These are phyloP conservation scores for Amphiprion clarkii DNA, from an alignment of 2,797 vertebrate genomes.

Conservation along the genomic window DNA sequence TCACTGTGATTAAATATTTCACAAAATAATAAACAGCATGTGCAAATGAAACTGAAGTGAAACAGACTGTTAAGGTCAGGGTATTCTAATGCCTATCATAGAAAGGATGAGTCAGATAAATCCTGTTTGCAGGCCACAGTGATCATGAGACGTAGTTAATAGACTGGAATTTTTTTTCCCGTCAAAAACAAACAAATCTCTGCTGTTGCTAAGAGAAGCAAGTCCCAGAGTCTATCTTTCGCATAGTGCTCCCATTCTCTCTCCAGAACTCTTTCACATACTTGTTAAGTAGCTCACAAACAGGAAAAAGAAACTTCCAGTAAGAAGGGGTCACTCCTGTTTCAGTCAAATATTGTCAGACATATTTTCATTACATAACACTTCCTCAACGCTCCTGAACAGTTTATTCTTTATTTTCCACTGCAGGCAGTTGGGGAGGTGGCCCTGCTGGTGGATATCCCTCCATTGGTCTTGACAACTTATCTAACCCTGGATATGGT, in stretches of 20 bases:
- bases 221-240: slow-evolving; percentile 25
- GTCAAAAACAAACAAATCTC: slow-evolving; percentile 49
- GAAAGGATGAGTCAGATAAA: slow-evolving; percentile 30
- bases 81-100: background rate
- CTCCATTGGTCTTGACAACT: slow-evolving; percentile 71
- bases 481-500: slow-evolving; percentile 79
- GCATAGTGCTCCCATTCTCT: slow-evolving; percentile 54
- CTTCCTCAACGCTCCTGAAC: slow-evolving; percentile 10
- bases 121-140: slow-evolving; percentile 15
- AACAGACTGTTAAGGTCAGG: background rate
- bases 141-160: slow-evolving; percentile 44
- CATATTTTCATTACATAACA: background rate
- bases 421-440: slow-evolving; percentile 92
- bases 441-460: slow-evolving; percentile 86
- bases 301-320: slow-evolving; percentile 17
- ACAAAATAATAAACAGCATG: too few species aligned
- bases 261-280: slow-evolving; percentile 26
- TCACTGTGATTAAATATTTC: background rate
- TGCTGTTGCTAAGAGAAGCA: slow-evolving; percentile 58
- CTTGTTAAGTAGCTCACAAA: slow-evolving; percentile 30
- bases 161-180: slow-evolving; percentile 19
- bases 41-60: background rate
- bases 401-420: slow-evolving; percentile 40
- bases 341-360: background rate
- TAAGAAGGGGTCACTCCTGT: slow-evolving; percentile 24